Evolutionary conservation across 2,113 vertebrate species (phyloP), one percentile per base, ranked within the genome.

Genomic region (Corythornis madagascariensis): DNA sequence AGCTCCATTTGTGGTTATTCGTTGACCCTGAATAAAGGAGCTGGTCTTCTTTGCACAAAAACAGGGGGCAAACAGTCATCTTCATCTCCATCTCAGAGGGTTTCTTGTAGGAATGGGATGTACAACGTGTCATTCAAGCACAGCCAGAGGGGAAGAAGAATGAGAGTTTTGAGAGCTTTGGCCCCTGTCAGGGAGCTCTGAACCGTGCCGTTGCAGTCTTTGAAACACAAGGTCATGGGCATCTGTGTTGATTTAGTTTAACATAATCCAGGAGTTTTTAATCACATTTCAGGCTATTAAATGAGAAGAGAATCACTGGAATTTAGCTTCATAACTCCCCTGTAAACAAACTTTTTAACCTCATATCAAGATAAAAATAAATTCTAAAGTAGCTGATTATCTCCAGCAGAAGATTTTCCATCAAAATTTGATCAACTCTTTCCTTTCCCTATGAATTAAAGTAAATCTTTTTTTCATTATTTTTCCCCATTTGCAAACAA

Each of bases 241-340:
- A 87, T 94, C 92, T 95, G 94, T 1, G 4, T 85, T 95, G 84
- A 80, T 93, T 87, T 83, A 89, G 72, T 94, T 92, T 67, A 87
- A 96, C 78, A 77, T 96, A 94, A 96, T 94, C 94, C 92, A 92
- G 91, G 94, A 91, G 69, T 63, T 92, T 96, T 96, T 96, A 94
- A 94, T 94, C 91, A 63, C 78, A 89, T 96, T 96, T 93, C 87
- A 73, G 84, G 84, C 89, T 95, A 94, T 96, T 96, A 96, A 94
- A 92, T 5, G 90, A 87, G 83, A 92, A 86, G 80, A 86, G 89
- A 96, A 94, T 94, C 83, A 80, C 74, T 94, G 86, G 92, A 92
- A 95, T 96, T 93, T 95, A 93, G 92, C 93, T 82, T 85, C 77
- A 53, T 90, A 95, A 92, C 88, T 96, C 90, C 82, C 47, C 61